phyloP scores from a whole-genome alignment of 1,140 invertebrate genomes.

The Hydropsyche tenuis region DNA sequence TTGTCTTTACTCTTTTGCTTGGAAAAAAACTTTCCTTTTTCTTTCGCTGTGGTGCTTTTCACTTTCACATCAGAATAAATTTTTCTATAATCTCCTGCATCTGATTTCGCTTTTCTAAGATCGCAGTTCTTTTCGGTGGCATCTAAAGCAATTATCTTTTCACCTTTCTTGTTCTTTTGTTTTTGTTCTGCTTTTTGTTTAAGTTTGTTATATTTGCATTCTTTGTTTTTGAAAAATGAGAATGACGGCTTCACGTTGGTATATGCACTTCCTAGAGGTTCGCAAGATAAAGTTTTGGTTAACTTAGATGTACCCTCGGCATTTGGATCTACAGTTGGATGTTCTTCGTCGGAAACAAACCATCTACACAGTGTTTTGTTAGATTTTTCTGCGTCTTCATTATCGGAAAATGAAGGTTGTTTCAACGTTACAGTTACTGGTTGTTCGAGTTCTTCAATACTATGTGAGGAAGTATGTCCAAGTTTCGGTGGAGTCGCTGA shows the following conservation, averaged over 20 bases:
- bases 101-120: not conserved
- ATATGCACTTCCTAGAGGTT: not conserved
- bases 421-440: conserved; percentile 1
- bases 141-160: not conserved
- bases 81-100: conserved; percentile 2
- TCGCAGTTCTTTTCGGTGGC: conserved; percentile 11
- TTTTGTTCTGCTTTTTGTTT: conserved; percentile 32
- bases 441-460: conserved; percentile 1
- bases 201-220: conserved; percentile 16
- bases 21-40: conserved; percentile 50
- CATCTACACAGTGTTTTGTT: conserved; percentile 26
- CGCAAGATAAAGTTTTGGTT: conserved; percentile 7
- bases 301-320: not conserved
- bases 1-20: conserved; percentile 51
- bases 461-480: not conserved
- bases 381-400: conserved; percentile 9
- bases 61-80: not conserved
- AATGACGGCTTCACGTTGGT: conserved; percentile 33
- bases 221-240: conserved; percentile 44
- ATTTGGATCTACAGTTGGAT: not conserved
- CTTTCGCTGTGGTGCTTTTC: conserved; percentile 26
- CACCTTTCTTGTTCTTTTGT: not conserved
- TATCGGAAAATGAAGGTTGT: conserved; percentile 10
- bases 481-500: not conserved
- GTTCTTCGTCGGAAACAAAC: conserved; percentile 26